Conservation (phyloP, 2,797 vertebrate species). For the Cossypha heuglini region DNA sequence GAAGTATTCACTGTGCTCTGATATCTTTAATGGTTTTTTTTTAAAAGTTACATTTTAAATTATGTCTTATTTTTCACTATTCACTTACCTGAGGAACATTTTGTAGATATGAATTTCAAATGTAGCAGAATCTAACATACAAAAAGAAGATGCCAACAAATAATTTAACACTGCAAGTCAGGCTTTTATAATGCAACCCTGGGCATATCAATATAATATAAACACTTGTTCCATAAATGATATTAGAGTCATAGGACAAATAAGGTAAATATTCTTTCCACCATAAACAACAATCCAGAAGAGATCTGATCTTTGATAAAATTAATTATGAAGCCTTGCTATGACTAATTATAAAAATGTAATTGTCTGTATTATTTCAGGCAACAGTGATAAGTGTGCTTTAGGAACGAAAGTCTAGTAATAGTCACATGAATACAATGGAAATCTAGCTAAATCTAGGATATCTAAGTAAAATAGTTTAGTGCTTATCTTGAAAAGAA, state of each 20-base stretch:
- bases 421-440: not conserved
- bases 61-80: not conserved
- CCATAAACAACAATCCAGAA: not conserved
- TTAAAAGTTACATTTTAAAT: not conserved
- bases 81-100: not conserved
- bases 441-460: not conserved
- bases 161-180: not conserved
- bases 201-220: not conserved
- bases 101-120: not conserved
- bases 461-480: not conserved
- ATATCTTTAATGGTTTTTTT: not conserved
- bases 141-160: not conserved
- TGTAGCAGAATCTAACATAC: not conserved
- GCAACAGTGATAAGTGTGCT: not conserved
- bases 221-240: not conserved
- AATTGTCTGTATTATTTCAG: not conserved
- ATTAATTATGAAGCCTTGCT: not conserved
- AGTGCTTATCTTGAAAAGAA: not conserved
- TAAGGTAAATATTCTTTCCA: not conserved
- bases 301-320: not conserved
- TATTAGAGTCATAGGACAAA: not conserved
- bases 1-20: not conserved
- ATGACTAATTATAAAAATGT: not conserved
- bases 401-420: not conserved
- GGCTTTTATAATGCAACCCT: not conserved